Conservation (phyloP, 2,113 vertebrate species). For the Rhombomys opimus region DNA sequence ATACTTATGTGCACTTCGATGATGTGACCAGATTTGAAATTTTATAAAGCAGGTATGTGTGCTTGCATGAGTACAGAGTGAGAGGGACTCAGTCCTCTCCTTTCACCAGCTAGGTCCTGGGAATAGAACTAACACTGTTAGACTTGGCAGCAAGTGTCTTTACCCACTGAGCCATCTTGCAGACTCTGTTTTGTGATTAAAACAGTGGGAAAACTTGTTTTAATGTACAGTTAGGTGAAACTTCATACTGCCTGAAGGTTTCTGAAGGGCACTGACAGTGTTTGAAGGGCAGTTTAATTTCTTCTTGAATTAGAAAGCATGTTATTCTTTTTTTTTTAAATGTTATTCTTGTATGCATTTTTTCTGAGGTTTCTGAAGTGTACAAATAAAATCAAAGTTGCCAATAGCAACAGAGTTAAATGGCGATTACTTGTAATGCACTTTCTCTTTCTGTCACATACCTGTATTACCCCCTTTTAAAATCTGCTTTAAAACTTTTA, state of each 20-base stretch:
- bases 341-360: background rate
- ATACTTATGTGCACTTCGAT: background rate
- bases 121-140: background rate
- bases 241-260: constrained; percentile 39
- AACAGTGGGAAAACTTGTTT: constrained; percentile 28
- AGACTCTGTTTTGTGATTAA: constrained; percentile 26
- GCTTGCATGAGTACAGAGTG: background rate
- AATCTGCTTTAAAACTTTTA: constrained; percentile 33
- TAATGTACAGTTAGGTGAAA: constrained; percentile 14
- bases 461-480: background rate
- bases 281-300: background rate
- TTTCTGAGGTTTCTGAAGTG: background rate
- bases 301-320: constrained; percentile 10
- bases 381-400: background rate
- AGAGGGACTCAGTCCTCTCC: background rate
- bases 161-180: background rate
- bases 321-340: background rate
- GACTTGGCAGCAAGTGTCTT: background rate
- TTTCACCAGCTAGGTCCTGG: background rate
- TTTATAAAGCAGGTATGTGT: background rate
- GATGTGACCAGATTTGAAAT: background rate
- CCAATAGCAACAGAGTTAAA: background rate
- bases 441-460: background rate
- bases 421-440: background rate
- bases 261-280: background rate